Conservation (phyloP, 1,140 invertebrate genomes). For the Meloidogyne floridensis region DNA sequence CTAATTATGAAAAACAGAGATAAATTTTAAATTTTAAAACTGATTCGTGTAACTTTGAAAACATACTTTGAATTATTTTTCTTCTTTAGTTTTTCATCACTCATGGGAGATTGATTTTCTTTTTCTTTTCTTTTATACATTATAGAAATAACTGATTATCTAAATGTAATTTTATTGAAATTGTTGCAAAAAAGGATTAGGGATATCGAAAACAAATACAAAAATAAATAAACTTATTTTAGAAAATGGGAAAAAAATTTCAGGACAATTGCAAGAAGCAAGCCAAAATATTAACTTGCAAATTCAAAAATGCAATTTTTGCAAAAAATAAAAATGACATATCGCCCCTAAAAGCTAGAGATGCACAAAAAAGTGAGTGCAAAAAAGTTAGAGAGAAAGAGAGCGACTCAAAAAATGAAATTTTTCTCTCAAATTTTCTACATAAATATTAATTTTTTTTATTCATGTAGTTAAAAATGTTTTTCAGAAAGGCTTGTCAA, state of each 20-base stretch:
- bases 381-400: too few relatives aligned
- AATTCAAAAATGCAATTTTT: neutral
- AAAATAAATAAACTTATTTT: too few relatives aligned
- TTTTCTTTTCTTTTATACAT: neutral
- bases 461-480: neutral
- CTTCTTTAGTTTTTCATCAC: constrained; percentile 21
- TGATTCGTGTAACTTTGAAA: neutral
- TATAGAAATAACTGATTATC: neutral
- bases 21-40: neutral
- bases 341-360: neutral
- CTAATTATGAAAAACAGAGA: neutral
- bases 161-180: neutral
- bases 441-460: too few relatives aligned
- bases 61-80: constrained; percentile 27
- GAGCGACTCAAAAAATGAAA: too few relatives aligned
- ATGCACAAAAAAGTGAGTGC: too few relatives aligned
- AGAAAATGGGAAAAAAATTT: neutral
- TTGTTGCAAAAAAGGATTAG: too few relatives aligned
- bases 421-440: too few relatives aligned
- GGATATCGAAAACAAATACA: too few relatives aligned
- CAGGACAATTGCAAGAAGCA: neutral
- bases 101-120: neutral
- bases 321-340: neutral
- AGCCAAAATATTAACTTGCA: neutral
- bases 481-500: neutral